Evolutionary conservation across 53 echinoderm and acorn worm species (phyloP).

Genomic region (Antedon mediterranea): DNA sequence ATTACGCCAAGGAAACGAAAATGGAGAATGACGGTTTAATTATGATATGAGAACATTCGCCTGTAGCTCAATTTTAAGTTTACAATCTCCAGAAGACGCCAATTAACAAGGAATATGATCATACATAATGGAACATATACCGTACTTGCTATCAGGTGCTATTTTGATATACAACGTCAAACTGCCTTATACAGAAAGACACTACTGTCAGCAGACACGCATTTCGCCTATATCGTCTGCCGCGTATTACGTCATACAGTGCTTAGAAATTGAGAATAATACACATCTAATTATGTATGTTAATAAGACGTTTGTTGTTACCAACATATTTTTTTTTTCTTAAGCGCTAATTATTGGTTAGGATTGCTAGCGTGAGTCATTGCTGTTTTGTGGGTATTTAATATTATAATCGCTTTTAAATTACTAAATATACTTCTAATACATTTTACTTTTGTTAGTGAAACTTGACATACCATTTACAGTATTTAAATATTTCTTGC

Average conservation of each 20-base stretch:
- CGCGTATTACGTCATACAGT: not conserved
- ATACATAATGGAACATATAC: slow-evolving; percentile 1
- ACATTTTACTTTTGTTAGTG: too few relatives aligned
- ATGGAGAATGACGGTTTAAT: not conserved
- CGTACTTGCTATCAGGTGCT: not conserved
- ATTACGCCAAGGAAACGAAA: not conserved
- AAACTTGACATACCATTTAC: too few relatives aligned
- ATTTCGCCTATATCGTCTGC: not conserved
- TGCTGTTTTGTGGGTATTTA: not conserved
- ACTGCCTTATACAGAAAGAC: not conserved
- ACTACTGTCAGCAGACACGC: not conserved
- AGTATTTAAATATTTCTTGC: too few relatives aligned
- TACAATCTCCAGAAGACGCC: not conserved
- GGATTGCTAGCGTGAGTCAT: not conserved
- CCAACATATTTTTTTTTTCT: not conserved
- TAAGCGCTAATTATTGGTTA: not conserved
- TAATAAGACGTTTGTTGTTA: not conserved
- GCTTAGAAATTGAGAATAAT: not conserved
- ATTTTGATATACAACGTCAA: not conserved
- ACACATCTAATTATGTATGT: not conserved
- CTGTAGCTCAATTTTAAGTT: not conserved
- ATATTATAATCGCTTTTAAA: too few relatives aligned
- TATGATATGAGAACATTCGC: not conserved
- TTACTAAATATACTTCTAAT: too few relatives aligned
- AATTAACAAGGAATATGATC: not conserved